Percentiles rank a stretch among this genome's conserved stretches.
Evolutionary conservation across 2,113 vertebrate species (phyloP).

Genomic region (Polypterus senegalus): DNA sequence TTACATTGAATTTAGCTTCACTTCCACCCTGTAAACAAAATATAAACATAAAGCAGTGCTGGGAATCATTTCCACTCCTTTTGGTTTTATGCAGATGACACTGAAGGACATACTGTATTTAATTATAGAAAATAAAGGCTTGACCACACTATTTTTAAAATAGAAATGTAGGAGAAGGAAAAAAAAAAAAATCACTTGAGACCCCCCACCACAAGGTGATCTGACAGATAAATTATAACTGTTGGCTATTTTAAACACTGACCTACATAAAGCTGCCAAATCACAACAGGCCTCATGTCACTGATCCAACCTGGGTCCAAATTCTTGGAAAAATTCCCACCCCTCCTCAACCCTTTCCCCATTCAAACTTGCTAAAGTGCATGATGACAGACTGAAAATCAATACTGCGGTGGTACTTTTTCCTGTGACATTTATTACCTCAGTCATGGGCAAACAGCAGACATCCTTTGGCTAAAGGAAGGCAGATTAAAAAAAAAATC

Average conservation of each 20-base stretch:
- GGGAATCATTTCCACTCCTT: no score
- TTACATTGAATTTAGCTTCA: no score
- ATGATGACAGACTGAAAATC: conserved; percentile 23
- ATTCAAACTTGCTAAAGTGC: conserved; percentile 9
- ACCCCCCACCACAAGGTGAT: conserved; percentile 8
- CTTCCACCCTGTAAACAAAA: no score
- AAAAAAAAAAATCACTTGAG: background rate
- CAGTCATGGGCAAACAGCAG: no score
- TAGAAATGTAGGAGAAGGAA: no score
- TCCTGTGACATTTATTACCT: conserved; percentile 2
- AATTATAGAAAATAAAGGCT: background rate
- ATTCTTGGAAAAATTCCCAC: background rate
- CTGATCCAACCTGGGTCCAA: conserved; percentile 15
- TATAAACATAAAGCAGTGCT: no score
- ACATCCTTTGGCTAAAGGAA: no score
- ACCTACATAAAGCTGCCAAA: conserved; percentile 23
- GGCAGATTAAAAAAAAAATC: no score
- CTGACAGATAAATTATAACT: conserved; percentile 8
- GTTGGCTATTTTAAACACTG: conserved; percentile 22
- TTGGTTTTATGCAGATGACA: no score
- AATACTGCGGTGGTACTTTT: conserved; percentile 4
- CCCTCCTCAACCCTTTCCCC: background rate
- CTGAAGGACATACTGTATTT: no score
- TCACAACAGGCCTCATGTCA: conserved; percentile 15
- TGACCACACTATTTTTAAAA: background rate